Conservation (phyloP, 2,888 invertebrate species). For the Psylliodes chrysocephalus region DNA sequence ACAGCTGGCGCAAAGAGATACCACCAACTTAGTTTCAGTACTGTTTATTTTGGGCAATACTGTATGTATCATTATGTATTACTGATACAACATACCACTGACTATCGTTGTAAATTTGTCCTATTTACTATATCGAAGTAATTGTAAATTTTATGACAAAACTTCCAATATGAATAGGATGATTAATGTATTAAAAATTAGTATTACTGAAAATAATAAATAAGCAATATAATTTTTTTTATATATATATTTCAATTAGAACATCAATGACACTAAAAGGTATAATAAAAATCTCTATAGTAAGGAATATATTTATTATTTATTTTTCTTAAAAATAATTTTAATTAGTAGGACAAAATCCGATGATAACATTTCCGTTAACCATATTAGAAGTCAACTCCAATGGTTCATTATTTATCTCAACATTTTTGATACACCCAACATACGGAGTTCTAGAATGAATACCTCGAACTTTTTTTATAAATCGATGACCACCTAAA, state of each 20-base stretch:
- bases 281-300: not conserved
- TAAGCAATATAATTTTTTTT: too few relatives aligned
- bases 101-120: slow-evolving; percentile 85
- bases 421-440: slow-evolving; percentile 81
- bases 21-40: too few relatives aligned
- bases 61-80: slow-evolving; percentile 76
- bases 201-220: too few relatives aligned
- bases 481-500: slow-evolving; percentile 86
- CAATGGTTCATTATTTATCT: slow-evolving; percentile 69
- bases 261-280: too few relatives aligned
- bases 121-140: too few relatives aligned
- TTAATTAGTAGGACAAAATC: slow-evolving; percentile 82
- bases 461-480: slow-evolving; percentile 71
- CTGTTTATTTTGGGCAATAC: too few relatives aligned
- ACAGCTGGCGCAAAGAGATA: too few relatives aligned
- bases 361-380: slow-evolving; percentile 78
- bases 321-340: not conserved
- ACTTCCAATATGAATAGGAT: too few relatives aligned
- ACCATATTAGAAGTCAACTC: slow-evolving; percentile 70
- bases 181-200: too few relatives aligned
- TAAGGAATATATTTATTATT: too few relatives aligned
- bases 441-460: slow-evolving; percentile 78
- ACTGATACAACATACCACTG: slow-evolving; percentile 97
- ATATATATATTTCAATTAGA: too few relatives aligned
- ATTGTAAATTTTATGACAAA: too few relatives aligned